These are phyloP conservation scores for Jordanella pulchra DNA, from an alignment of 2,797 vertebrate genomes.

Conservation along the genomic window DNA sequence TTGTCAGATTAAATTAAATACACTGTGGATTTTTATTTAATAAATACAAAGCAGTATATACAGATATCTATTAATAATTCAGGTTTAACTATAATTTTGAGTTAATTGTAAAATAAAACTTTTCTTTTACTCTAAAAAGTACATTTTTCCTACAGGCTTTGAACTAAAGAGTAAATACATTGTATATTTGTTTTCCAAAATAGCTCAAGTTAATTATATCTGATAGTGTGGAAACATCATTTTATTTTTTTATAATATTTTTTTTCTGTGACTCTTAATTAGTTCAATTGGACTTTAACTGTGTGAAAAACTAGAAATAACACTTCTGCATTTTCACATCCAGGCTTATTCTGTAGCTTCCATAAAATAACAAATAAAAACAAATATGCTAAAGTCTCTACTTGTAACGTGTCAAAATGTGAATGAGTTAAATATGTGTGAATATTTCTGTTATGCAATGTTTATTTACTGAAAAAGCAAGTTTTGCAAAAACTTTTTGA, in stretches of 20 bases:
- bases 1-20: neutral
- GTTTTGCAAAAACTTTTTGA: slow-evolving; percentile 18
- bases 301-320: neutral
- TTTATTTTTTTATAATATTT: neutral
- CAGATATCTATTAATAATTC: too few species aligned
- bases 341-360: neutral
- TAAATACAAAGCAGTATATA: neutral
- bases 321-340: neutral
- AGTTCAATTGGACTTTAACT: neutral
- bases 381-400: neutral
- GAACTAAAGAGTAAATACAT: too few species aligned
- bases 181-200: too few species aligned
- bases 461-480: neutral
- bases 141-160: too few species aligned
- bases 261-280: neutral
- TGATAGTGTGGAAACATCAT: too few species aligned
- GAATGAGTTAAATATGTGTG: too few species aligned
- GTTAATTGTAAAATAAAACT: too few species aligned
- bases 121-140: too few species aligned
- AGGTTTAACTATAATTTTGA: too few species aligned
- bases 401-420: neutral
- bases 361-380: neutral
- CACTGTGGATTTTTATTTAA: neutral
- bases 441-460: too few species aligned
- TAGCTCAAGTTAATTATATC: too few species aligned